Evolutionary conservation across 2,888 invertebrate genomes (phyloP).

Genomic region (Lepidonotus clava): DNA sequence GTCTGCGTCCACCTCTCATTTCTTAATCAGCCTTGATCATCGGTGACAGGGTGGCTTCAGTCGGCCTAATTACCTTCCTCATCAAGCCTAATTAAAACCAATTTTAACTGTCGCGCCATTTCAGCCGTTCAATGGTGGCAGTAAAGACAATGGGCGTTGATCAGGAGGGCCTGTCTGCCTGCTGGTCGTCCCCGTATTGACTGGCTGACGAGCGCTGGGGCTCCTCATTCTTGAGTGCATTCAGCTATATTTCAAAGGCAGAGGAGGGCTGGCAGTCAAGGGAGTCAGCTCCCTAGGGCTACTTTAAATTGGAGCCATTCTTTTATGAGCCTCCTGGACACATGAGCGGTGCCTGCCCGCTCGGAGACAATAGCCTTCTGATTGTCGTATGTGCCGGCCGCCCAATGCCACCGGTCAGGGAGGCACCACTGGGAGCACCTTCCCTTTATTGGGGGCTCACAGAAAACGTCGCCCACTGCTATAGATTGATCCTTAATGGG

Average conservation of each 20-base stretch:
- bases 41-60: slow-evolving; percentile 16
- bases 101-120: slow-evolving; percentile 4
- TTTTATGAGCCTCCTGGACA: neutral
- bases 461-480: neutral
- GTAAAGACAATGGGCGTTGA: slow-evolving; percentile 25
- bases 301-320: slow-evolving; percentile 19
- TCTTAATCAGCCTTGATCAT: slow-evolving; percentile 50
- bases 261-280: neutral
- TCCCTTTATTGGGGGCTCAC: neutral
- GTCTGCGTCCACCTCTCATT: slow-evolving; percentile 41
- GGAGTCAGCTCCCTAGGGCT: slow-evolving; percentile 10
- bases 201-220: neutral
- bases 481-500: neutral
- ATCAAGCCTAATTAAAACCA: slow-evolving; percentile 48
- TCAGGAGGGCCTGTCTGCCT: neutral
- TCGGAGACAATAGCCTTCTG: slow-evolving; percentile 1
- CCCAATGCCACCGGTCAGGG: neutral
- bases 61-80: slow-evolving; percentile 28
- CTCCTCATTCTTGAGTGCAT: neutral
- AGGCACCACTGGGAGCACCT: neutral
- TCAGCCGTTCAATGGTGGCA: slow-evolving; percentile 17
- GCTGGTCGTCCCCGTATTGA: slow-evolving; percentile 20
- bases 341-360: neutral
- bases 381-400: neutral
- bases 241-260: slow-evolving; percentile 40